Conservation (phyloP, 2,888 invertebrate species). For the Koerneria pararmatus region DNA sequence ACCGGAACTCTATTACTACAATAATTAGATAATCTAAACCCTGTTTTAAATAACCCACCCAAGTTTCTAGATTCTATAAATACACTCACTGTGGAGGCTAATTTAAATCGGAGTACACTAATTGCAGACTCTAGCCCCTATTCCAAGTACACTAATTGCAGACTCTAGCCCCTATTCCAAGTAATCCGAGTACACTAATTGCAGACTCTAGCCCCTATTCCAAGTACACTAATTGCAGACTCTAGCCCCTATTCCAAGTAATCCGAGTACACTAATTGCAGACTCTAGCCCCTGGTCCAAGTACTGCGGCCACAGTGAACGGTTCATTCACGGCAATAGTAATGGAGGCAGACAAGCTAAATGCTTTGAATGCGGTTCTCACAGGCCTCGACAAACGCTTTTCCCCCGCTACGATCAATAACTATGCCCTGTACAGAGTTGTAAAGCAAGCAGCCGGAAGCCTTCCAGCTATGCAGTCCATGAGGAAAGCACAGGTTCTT, state of each 20-base stretch:
- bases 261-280: too few relatives aligned
- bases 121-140: not conserved
- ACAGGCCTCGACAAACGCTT: not conserved
- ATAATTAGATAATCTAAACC: too few relatives aligned
- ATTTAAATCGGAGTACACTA: too few relatives aligned
- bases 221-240: too few relatives aligned
- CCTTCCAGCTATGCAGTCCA: not conserved
- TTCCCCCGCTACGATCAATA: conserved; percentile 10
- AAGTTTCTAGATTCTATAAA: too few relatives aligned
- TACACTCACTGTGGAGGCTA: too few relatives aligned
- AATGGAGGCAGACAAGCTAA: conserved; percentile 1
- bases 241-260: too few relatives aligned
- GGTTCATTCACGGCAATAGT: not conserved
- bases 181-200: too few relatives aligned
- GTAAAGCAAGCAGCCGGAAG: not conserved
- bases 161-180: too few relatives aligned
- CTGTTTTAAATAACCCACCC: too few relatives aligned
- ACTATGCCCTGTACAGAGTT: conserved; percentile 3
- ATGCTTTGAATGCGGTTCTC: conserved; percentile 4
- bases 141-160: too few relatives aligned
- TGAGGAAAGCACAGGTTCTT: not conserved
- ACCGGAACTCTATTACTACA: too few relatives aligned
- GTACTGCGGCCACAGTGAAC: not conserved
- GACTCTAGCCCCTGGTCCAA: not conserved
- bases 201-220: not conserved